A percentile compares a stretch with the other conserved stretches of the same genome.
Conservation (phyloP, 2,888 invertebrate genomes). For the Oxycera nigricornis region DNA sequence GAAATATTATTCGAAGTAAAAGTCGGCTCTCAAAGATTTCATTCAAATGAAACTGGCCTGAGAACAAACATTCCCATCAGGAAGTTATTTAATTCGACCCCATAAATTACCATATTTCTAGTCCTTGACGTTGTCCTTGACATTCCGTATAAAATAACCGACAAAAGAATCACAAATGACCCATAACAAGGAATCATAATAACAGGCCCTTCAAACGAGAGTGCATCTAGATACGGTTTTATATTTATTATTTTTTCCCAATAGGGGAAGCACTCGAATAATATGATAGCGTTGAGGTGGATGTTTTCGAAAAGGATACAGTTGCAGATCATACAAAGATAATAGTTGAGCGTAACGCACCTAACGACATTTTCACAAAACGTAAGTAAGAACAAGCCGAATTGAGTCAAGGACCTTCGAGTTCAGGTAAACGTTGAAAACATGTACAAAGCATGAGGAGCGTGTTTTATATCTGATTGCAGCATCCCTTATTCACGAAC, state of each 20-base stretch:
- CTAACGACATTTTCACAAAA: conserved; percentile 26
- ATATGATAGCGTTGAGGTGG: conserved; percentile 32
- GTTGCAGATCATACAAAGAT: conserved; percentile 41
- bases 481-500: conserved; percentile 29
- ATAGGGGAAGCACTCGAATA: conserved; percentile 21
- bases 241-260: too few relatives aligned
- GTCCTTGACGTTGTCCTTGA: conserved; percentile 12
- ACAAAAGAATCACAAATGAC: conserved; percentile 43
- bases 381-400: conserved; percentile 24
- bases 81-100: conserved; percentile 7
- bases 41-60: background rate
- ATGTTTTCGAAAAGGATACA: conserved; percentile 41
- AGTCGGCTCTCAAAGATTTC: too few relatives aligned
- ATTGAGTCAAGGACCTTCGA: conserved; percentile 2
- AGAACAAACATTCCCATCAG: background rate
- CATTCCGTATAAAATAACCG: conserved; percentile 21
- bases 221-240: background rate
- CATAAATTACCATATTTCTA: conserved; percentile 32
- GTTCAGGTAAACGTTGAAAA: conserved; percentile 35
- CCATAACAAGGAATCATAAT: conserved; percentile 46
- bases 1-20: background rate
- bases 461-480: conserved; percentile 41
- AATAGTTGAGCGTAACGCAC: conserved; percentile 23
- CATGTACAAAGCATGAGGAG: conserved; percentile 30
- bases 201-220: conserved; percentile 41